Base-by-base conservation (phyloP, 2,113 vertebrate species). In the Prunella himalayana region DNA sequence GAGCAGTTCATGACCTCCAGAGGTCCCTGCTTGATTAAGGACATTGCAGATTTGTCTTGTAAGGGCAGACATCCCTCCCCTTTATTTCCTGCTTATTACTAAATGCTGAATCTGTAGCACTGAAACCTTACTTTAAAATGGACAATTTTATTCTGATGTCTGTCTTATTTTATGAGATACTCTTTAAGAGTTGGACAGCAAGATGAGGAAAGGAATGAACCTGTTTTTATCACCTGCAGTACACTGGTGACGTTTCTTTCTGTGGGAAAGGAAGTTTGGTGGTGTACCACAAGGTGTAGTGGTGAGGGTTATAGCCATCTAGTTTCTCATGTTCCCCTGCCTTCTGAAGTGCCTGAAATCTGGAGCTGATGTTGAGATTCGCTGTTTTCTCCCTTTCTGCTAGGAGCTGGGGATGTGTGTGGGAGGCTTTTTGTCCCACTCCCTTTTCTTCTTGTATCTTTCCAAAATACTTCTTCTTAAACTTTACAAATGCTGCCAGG, bases 391-490 rank as follows among this genome's bases (percentile, higher is more conserved):
- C 11, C 20, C 8, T 66, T 87, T 63, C 60, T 88, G 24, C 27
- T 70, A 13, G 42, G 39, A 94, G 25, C 68, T 73, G 42, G 54
- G 59, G 60, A 85, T 92, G n/a, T 90, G 87, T 82, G 87, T 76
- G 92, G 90, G 94, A 82, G 87, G 71, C 3, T 70, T 80, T 69
- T 80, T 50, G 8, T n/a, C 65, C 51, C 49, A 44, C 66, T 72
- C 70, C 72, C 73, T 91, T 75, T 86, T 85, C 59, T 91, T 93
- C 53, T 92, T 72, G 18, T 68, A 75, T 83, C 57, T 19, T 49
- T 95, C 81, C 65, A 93, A 93, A 92, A 75, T 75, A 84, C 18
- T 88, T 83, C 49, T 79, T 86, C 65, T 81, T 95, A 37, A 91
- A 89, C 77, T 95, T 78, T 47, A 49, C 49, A 82, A 13, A 72